Evolutionary conservation across 1,140 invertebrate species (phyloP).

Genomic region (Scaptomyza hsui): DNA sequence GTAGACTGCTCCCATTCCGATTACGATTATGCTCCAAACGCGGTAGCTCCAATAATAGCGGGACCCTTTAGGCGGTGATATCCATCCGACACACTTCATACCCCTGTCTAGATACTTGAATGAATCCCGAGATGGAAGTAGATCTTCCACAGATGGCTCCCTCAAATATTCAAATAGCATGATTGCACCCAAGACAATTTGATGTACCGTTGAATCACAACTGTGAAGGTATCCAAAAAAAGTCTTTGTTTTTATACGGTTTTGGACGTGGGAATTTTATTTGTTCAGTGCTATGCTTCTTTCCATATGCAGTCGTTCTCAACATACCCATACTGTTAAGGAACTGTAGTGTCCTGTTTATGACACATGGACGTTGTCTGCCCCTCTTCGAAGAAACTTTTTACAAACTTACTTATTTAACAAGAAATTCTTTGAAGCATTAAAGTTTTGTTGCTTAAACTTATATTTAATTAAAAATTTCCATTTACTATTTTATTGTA

Average conservation of each 20-base stretch:
- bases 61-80: background rate
- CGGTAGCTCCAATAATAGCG: conserved; percentile 19
- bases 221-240: background rate
- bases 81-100: conserved; percentile 36
- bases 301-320: conserved; percentile 28
- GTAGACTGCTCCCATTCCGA: background rate
- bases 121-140: conserved; percentile 20
- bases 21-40: background rate
- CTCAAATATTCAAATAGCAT: conserved; percentile 28
- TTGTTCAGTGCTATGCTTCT: background rate
- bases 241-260: background rate
- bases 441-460: too few species aligned
- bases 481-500: too few species aligned
- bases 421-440: too few species aligned
- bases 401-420: too few species aligned
- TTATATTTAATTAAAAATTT: too few species aligned
- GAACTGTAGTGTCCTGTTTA: background rate
- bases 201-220: background rate
- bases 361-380: too few species aligned
- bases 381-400: too few species aligned
- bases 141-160: background rate
- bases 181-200: background rate
- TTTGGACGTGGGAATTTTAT: background rate
- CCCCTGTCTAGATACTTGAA: conserved; percentile 22
- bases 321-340: conserved; percentile 2